Evolutionary conservation across 1,140 invertebrate genomes (phyloP).

Genomic region (Hylaeus anthracinus): DNA sequence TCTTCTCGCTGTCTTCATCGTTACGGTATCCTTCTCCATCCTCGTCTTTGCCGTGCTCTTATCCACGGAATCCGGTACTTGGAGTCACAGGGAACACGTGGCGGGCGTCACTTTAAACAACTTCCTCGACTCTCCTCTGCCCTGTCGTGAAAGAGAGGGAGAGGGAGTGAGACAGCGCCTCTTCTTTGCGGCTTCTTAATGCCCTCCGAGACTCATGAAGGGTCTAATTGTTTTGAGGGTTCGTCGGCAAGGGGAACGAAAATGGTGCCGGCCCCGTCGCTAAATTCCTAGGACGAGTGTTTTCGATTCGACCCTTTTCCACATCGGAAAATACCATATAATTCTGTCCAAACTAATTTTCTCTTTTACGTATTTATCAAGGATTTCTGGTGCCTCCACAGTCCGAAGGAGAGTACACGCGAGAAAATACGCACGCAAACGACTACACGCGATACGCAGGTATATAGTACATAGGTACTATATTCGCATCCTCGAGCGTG

Average conservation of each 20-base stretch:
- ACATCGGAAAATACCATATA: conserved; percentile 15
- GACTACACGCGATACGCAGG: background rate
- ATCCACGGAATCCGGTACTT: conserved; percentile 27
- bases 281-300: conserved; percentile 48
- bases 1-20: background rate
- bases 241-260: conserved; percentile 33
- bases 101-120: conserved; percentile 63
- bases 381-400: no score
- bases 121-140: conserved; percentile 50
- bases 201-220: conserved; percentile 51
- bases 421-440: conserved; percentile 20
- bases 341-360: no score
- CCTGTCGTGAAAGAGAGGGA: conserved; percentile 24
- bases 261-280: conserved; percentile 2
- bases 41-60: background rate
- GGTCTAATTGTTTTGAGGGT: conserved; percentile 60
- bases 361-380: no score
- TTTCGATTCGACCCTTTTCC: conserved; percentile 56
- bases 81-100: conserved; percentile 52
- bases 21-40: background rate
- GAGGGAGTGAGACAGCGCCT: background rate
- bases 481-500: background rate
- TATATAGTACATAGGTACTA: no score
- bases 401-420: conserved; percentile 7
- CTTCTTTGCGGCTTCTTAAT: conserved; percentile 55